Conservation (phyloP, 2,888 invertebrate species). For the Rhagonycha lutea region DNA sequence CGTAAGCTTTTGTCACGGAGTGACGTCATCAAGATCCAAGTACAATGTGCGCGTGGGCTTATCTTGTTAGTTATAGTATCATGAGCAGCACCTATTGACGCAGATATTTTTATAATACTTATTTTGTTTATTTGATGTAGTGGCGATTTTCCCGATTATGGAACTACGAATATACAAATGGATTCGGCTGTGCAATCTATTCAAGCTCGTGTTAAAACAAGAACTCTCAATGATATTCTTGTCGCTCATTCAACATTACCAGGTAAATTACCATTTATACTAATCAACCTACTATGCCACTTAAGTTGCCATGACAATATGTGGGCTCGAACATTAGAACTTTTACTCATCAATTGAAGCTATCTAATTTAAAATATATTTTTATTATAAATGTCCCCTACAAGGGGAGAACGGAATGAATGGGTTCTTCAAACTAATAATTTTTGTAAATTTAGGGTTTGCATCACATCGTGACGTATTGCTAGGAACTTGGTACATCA, state of each 20-base stretch:
- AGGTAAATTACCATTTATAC: slow-evolving; percentile 45
- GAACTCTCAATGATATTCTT: slow-evolving; percentile 61
- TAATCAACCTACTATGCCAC: no score
- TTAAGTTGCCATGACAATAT: not conserved
- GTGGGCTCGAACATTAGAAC: no score
- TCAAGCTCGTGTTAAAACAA: slow-evolving; percentile 27
- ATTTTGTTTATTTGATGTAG: slow-evolving; percentile 32
- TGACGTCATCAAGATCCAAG: no score
- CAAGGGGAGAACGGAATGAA: no score
- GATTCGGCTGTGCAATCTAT: slow-evolving; percentile 25
- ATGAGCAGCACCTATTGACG: no score
- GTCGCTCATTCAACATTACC: slow-evolving; percentile 66
- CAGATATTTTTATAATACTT: not conserved
- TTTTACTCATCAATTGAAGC: no score
- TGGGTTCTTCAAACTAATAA: not conserved
- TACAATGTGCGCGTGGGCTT: no score
- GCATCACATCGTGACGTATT: slow-evolving; percentile 64
- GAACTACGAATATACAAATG: slow-evolving; percentile 24
- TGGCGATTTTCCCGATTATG: slow-evolving; percentile 46
- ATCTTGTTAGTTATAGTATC: no score
- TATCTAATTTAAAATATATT: no score
- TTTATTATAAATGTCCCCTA: no score
- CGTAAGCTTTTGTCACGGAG: no score
- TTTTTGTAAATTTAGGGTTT: slow-evolving; percentile 52
- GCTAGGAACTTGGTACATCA: slow-evolving; percentile 73